Evolutionary conservation across 1,140 invertebrate genomes (phyloP).

Genomic region (Macrobrachium rosenbergii): DNA sequence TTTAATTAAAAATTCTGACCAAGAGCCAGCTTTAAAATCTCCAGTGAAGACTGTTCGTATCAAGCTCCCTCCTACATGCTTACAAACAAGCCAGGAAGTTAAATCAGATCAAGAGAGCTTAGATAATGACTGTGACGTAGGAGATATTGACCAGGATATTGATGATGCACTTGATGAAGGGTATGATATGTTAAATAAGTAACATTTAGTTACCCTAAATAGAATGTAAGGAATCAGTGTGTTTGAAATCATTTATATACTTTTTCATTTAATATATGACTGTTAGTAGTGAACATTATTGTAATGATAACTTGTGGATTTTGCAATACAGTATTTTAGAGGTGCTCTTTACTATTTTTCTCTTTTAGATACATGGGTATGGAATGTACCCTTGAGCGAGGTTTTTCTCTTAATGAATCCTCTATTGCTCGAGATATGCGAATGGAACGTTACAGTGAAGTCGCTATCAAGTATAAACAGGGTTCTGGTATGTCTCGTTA

Average conservation of each 20-base stretch:
- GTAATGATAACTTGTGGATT: background rate
- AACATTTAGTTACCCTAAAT: background rate
- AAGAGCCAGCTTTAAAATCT: too few relatives aligned
- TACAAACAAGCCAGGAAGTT: too few relatives aligned
- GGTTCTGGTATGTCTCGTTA: slow-evolving; percentile 48
- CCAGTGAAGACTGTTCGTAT: too few relatives aligned
- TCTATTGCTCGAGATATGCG: slow-evolving; percentile 53
- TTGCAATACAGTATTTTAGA: background rate
- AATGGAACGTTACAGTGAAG: slow-evolving; percentile 53
- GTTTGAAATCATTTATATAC: background rate
- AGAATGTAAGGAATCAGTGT: background rate
- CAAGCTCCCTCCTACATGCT: too few relatives aligned
- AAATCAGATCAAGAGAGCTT: background rate
- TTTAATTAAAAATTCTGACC: too few relatives aligned
- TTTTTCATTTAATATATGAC: background rate
- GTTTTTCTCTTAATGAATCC: slow-evolving; percentile 63
- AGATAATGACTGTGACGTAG: background rate
- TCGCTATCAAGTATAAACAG: slow-evolving; percentile 51
- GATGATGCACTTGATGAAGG: slow-evolving; percentile 46
- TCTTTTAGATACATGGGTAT: slow-evolving; percentile 64
- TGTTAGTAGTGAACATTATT: background rate
- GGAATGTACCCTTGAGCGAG: slow-evolving; percentile 66
- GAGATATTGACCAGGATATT: slow-evolving; percentile 33
- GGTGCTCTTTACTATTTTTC: background rate
- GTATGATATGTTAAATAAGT: background rate